Percentiles rank a stretch among this genome's conserved stretches.
phyloP scores from a whole-genome alignment of 2,113 vertebrate genomes.

The Arothron firmamentum region DNA sequence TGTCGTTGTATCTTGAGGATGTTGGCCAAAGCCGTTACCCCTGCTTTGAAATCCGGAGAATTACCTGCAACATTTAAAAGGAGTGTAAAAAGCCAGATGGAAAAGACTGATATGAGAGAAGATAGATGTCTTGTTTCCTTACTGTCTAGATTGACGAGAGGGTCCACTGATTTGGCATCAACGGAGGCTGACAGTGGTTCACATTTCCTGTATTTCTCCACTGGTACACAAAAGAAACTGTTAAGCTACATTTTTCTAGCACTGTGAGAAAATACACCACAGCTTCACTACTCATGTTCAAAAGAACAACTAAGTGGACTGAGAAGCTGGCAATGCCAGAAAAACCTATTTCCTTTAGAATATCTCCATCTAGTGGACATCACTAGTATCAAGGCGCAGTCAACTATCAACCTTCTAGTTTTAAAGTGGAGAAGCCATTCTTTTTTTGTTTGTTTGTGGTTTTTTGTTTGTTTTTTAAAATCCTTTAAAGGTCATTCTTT shows the following conservation, averaged over 20 bases:
- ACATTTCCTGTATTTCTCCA: conserved; percentile 91
- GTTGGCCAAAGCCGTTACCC: conserved; percentile 90
- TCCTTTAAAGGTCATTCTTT: too few relatives aligned
- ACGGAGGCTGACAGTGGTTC: conserved; percentile 74
- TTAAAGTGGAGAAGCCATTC: too few relatives aligned
- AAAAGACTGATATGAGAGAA: not conserved
- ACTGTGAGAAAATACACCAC: not conserved
- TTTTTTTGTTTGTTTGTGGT: too few relatives aligned
- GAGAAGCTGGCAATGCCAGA: not conserved
- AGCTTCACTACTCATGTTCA: too few relatives aligned
- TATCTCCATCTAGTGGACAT: conserved; percentile 52
- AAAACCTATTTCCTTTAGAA: conserved; percentile 4
- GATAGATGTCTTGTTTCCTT: conserved; percentile 41
- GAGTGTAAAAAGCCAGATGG: not conserved
- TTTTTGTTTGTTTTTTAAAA: too few relatives aligned
- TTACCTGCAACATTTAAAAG: conserved; percentile 70
- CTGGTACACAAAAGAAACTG: conserved; percentile 54
- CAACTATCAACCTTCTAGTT: not conserved
- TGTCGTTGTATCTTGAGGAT: conserved; percentile 94
- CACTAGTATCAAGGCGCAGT: not conserved
- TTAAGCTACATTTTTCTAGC: not conserved
- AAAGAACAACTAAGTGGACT: too few relatives aligned
- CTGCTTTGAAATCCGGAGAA: conserved; percentile 95
- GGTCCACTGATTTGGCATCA: conserved; percentile 81
- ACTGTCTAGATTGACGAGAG: conserved; percentile 91